Base-by-base conservation (phyloP, 2,888 invertebrate genomes). In the Trissolcus brochymenae region DNA sequence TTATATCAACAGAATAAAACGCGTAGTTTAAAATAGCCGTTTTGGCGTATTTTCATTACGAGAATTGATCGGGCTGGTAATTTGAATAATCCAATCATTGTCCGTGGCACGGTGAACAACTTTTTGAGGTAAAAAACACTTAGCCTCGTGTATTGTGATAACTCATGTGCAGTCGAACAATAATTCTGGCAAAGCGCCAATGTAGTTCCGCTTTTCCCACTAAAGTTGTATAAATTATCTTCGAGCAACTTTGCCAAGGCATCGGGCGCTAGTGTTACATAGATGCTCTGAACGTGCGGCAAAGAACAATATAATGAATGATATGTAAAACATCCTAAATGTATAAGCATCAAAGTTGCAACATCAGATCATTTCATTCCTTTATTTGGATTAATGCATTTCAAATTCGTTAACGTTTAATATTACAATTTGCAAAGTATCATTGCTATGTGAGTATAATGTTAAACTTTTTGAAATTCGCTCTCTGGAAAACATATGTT, bases 131-230 rank as follows among this genome's bases (percentile, higher is more conserved):
- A 62, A 71, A 64, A 76, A 76, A 76, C 72, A 67, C 72, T 71
- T 71, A 76, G 71, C 43, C 62, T 53, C 59, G 50, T 71, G 71
- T 72, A 67, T 77, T 77, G 72, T 77, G 67, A 73, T 67, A 77
- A 72, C 77, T 77, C 77, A 72, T 68, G 73, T 51, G 64, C 54
- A 72, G 72, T 72, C 67, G 77, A 77, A 77, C 67, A 59, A 55
- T 62, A 60, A 55, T 72, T 72, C 50, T 77, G 77, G 77, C 73
- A 13, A 21, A 6, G 49, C 55, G 73, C 77, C 77, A 77, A 61
- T 41, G 73, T 41, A 46, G 55, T 57, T 49, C 19, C 54, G 72
- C 57, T 56, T 77, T 73, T 68, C 50, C 9, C 64, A 46, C 66
- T 54, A 41, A 50, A 57, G 59, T 68, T 68, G 67, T 68, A 77